phyloP scores from a whole-genome alignment of 2,113 vertebrate species.

The Probosciger aterrimus region DNA sequence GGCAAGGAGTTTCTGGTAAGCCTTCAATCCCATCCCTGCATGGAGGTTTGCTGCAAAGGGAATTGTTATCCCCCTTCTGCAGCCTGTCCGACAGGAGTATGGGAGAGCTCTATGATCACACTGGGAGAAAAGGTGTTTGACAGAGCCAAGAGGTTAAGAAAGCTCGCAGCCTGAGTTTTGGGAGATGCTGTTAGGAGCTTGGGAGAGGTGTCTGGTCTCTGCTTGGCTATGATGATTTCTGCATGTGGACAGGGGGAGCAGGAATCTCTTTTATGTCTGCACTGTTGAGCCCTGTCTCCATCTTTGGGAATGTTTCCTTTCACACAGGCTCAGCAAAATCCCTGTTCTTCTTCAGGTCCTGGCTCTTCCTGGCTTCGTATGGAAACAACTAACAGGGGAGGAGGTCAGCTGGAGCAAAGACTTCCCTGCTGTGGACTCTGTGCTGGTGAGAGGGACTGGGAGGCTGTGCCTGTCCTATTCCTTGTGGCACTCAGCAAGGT shows the following conservation, averaged over 20 bases:
- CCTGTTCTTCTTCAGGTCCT: conserved; percentile 78
- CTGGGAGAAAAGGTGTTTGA: not conserved
- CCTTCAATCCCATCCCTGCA: not conserved
- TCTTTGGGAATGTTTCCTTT: not conserved
- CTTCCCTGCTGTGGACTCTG: conserved; percentile 92
- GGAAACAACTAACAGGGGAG: conserved; percentile 95
- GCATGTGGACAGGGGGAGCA: not conserved
- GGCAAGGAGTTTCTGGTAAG: conserved; percentile 97
- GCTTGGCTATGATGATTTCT: not conserved
- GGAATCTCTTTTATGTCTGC: not conserved
- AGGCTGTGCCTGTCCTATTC: not conserved
- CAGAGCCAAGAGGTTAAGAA: not conserved
- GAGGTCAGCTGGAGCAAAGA: conserved; percentile 94
- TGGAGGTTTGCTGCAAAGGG: not conserved
- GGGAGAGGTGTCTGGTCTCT: not conserved
- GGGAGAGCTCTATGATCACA: not conserved
- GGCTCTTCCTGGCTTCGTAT: conserved; percentile 93
- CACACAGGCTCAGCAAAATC: not conserved
- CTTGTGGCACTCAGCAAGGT: not conserved
- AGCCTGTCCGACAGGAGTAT: not conserved
- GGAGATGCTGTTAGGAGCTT: not conserved
- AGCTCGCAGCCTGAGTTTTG: not conserved
- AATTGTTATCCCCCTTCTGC: not conserved
- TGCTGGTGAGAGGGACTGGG: conserved; percentile 80
- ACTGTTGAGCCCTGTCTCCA: not conserved